Percentiles rank a stretch among this genome's conserved stretches.
phyloP scores from a whole-genome alignment of 2,797 vertebrate genomes.

The Sus cebifrons region DNA sequence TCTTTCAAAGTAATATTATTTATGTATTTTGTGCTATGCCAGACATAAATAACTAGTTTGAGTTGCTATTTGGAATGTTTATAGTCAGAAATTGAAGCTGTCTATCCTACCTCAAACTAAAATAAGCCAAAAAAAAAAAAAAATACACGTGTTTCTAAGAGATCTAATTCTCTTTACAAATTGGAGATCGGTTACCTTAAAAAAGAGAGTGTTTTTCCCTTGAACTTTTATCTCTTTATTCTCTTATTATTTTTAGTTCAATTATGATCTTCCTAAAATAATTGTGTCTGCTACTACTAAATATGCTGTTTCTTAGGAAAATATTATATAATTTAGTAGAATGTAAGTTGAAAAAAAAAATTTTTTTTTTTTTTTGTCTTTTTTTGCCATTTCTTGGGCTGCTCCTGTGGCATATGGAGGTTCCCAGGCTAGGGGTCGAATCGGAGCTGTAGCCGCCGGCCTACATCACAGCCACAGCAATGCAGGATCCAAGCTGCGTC shows the following conservation, averaged over 20 bases:
- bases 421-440: too few relatives aligned
- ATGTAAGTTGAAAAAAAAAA: background rate
- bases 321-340: background rate
- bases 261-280: background rate
- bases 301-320: slow-evolving; percentile 7
- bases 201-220: slow-evolving; percentile 12
- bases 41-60: slow-evolving; percentile 23
- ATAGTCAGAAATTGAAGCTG: slow-evolving; percentile 60
- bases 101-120: slow-evolving; percentile 13
- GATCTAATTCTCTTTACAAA: slow-evolving; percentile 28
- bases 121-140: background rate
- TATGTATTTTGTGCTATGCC: slow-evolving; percentile 15
- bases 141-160: slow-evolving; percentile 28
- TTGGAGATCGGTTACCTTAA: slow-evolving; percentile 8
- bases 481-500: too few relatives aligned
- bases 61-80: slow-evolving; percentile 58
- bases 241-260: slow-evolving; percentile 58
- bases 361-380: background rate
- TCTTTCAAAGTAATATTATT: background rate
- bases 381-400: too few relatives aligned
- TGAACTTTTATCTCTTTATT: slow-evolving; percentile 43
- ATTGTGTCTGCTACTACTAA: slow-evolving; percentile 7
- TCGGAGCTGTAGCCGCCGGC: too few relatives aligned
- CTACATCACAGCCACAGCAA: too few relatives aligned
- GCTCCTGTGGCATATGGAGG: too few relatives aligned